Evolutionary conservation across 2,797 vertebrate genomes (phyloP).

Genomic region (Xenopus petersii): DNA sequence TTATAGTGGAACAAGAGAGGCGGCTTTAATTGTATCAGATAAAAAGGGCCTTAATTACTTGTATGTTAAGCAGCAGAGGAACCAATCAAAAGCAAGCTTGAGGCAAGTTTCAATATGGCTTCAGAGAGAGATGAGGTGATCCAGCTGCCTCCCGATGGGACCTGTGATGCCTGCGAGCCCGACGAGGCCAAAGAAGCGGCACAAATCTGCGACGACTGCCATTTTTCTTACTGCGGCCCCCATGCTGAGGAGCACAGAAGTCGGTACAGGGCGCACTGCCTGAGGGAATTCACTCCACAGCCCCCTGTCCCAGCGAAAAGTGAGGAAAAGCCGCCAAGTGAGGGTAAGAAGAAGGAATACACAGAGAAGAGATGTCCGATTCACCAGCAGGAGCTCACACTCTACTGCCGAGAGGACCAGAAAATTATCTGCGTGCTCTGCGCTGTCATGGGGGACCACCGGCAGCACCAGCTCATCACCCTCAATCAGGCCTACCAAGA

Average conservation of each 20-base stretch:
- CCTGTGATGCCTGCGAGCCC: constrained; percentile 82
- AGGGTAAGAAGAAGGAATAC: constrained; percentile 59
- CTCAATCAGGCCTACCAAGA: constrained; percentile 79
- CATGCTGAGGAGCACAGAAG: constrained; percentile 61
- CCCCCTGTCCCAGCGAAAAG: background rate
- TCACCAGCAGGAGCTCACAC: constrained; percentile 78
- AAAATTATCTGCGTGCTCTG: constrained; percentile 85
- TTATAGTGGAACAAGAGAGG: too few relatives aligned
- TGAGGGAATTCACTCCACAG: constrained; percentile 28
- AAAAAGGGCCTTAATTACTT: background rate
- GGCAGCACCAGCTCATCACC: constrained; percentile 78
- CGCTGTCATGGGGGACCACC: constrained; percentile 78
- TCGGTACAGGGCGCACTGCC: constrained; percentile 53
- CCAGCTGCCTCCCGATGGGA: constrained; percentile 77
- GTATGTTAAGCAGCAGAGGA: too few relatives aligned
- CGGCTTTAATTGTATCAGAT: background rate
- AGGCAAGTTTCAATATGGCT: constrained; percentile 43
- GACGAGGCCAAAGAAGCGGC: constrained; percentile 75
- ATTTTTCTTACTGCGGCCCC: constrained; percentile 67
- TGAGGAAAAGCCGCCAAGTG: background rate
- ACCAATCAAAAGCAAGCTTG: background rate
- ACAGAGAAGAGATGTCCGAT: constrained; percentile 76
- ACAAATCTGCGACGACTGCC: constrained; percentile 68
- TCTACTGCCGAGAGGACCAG: constrained; percentile 80
- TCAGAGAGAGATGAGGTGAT: constrained; percentile 44